These are phyloP conservation scores for Arvicanthis niloticus DNA, from an alignment of 2,113 vertebrate genomes.

Conservation along the genomic window DNA sequence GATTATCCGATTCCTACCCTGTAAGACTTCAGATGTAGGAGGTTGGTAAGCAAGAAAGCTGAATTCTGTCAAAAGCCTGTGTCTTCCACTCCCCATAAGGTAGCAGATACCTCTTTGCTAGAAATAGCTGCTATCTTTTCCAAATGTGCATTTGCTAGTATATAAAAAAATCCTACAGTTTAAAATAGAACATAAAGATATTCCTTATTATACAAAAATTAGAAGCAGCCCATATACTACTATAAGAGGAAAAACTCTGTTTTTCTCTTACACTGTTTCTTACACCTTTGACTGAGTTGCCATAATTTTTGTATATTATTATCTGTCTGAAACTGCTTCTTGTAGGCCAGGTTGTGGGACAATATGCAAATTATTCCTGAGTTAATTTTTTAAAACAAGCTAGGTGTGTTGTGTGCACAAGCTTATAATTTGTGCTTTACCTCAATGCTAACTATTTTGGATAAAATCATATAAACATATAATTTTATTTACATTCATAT, in stretches of 20 bases:
- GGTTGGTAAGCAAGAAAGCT: slow-evolving; percentile 50
- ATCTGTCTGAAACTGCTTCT: slow-evolving; percentile 66
- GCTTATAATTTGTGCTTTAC: background rate
- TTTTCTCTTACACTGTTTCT: background rate
- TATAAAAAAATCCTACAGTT: slow-evolving; percentile 56
- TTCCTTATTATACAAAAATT: slow-evolving; percentile 48
- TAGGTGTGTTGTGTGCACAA: background rate
- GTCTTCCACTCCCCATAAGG: slow-evolving; percentile 37
- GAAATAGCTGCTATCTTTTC: slow-evolving; percentile 72
- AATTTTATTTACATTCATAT: no score
- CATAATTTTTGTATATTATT: slow-evolving; percentile 19
- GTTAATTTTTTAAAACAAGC: slow-evolving; percentile 51
- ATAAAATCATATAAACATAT: background rate
- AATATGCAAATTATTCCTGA: slow-evolving; percentile 52
- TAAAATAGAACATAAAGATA: slow-evolving; percentile 62
- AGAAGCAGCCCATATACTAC: background rate
- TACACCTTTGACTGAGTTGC: background rate
- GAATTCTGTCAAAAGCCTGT: slow-evolving; percentile 67
- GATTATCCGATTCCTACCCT: slow-evolving; percentile 73
- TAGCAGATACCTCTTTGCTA: slow-evolving; percentile 46
- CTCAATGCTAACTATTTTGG: background rate
- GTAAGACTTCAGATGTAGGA: slow-evolving; percentile 72
- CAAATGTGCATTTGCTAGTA: slow-evolving; percentile 12
- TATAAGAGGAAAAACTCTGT: background rate
- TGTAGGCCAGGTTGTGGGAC: slow-evolving; percentile 11